Base-by-base conservation (phyloP, 2,797 vertebrate genomes). In the Rhodeus uyekii region DNA sequence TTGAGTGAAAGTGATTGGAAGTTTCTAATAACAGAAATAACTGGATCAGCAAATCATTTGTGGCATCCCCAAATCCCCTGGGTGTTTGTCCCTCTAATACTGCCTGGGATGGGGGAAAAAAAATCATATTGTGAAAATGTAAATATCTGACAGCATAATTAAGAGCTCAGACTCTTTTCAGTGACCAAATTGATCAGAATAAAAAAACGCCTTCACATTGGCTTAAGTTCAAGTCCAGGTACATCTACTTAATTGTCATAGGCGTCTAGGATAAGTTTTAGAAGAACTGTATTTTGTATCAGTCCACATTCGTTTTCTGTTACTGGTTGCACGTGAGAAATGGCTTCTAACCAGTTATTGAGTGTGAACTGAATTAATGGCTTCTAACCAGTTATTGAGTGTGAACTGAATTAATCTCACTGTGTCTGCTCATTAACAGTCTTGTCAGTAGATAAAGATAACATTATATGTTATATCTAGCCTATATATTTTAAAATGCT, bases 101-200 rank as follows among this genome's bases (percentile, higher is more conserved):
- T 36, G 65, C 76, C 86, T 88, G 48, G 81, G 34, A 83, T 10
- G 87, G 19, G n/a, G 46, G 76, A 10, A 76, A 4, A 39, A 38
- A 68, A 64, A 63, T 6, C 1, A n/a, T n/a, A 12, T 12, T 53
- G 3, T 73, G n/a, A n/a, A n/a, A n/a, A n/a, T n/a, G n/a, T n/a
- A n/a, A 48, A 64, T 38, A 22, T 13, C 2, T n/a, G n/a, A n/a
- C 4, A 65, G 9, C 63, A 38, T n/a, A 39, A 39, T 24, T 14
- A 14, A 22, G 32, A 39, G 12, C 27, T 27, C n/a, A 29, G 5
- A 29, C 27, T 61, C 13, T 22, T 34, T 67, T 39, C n/a, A 68
- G 38, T 5, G 3, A 34, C 6, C 14, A 61, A 32, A 63, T 7
- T 32, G 13, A 27, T 7, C 46, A 48, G 6, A 48, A 39, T 14